Base-by-base conservation (phyloP, 1,140 invertebrate species). In the Myzus persicae region DNA sequence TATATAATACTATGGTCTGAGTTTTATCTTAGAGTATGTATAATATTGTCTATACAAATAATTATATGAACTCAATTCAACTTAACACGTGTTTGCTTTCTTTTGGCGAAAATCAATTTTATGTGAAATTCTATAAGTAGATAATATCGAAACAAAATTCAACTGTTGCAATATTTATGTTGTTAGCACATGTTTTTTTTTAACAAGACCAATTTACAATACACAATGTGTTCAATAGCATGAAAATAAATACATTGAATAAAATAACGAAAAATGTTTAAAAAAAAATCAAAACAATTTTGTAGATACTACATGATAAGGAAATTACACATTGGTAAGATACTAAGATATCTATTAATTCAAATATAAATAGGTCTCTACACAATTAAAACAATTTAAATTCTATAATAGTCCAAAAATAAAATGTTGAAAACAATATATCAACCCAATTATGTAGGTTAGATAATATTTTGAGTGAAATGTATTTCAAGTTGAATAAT, bases 11-110 rank as follows among this genome's bases (percentile, higher is more conserved):
- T n/a, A 76, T 76, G 59, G 59, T 18, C 59, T n/a, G n/a, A 76
- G 59, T 76, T 76, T 76, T 76, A 76, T 76, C 59, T 76, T n/a
- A 76, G n/a, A 76, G 36, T 67, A 67, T 67, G 36, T 67, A 67
- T 67, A 67, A 24, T 31, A 26, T 59, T 31, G 59, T 67, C 59
- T 67, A n/a, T n/a, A 46, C 7, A 8, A 76, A n/a, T n/a, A 36
- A 76, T 20, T n/a, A 18, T 76, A n/a, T 76, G 59, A n/a, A 36
- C 59, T 76, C 31, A 76, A 76, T 76, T 76, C 59, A n/a, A 76
- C n/a, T 76, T 76, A n/a, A 76, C 59, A 76, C 36, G n/a, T 76
- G 59, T n/a, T 76, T n/a, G 5, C 14, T 76, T 76, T 76, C 31
- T 76, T 76, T 76, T 76, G 14, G 59, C 59, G 59, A 11, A 14